Percentiles rank a stretch among this genome's conserved stretches.
Evolutionary conservation across 64 coral and sea anemone species (phyloP).

Genomic region (Montipora capricornis): DNA sequence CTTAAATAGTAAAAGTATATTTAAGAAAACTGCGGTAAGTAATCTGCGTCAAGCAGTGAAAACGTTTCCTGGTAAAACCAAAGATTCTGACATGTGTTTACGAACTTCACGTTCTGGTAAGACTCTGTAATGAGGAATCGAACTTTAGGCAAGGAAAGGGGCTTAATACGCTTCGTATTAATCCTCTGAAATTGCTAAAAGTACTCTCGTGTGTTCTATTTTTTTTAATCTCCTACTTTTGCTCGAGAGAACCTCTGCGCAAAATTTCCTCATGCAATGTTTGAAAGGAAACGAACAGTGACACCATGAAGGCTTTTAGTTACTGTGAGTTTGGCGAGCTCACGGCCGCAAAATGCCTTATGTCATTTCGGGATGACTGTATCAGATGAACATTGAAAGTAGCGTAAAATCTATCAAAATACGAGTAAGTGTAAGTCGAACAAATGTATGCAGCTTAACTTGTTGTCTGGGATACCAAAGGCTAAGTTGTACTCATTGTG

Average conservation of each 20-base stretch:
- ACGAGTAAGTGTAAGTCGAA: neutral
- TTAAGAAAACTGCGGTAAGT: slow-evolving; percentile 1
- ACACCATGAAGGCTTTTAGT: neutral
- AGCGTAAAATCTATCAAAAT: neutral
- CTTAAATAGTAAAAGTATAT: neutral
- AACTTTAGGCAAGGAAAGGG: neutral
- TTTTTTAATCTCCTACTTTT: neutral
- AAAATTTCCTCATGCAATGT: neutral
- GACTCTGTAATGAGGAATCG: slow-evolving; percentile 41
- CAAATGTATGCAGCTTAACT: neutral
- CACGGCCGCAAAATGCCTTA: neutral
- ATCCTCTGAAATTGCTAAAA: neutral
- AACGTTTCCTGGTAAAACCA: neutral
- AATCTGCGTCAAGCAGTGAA: neutral
- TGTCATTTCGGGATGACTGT: neutral
- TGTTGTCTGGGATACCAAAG: slow-evolving; percentile 35
- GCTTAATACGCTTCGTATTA: neutral
- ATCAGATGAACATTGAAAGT: neutral
- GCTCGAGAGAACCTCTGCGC: neutral
- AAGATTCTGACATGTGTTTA: slow-evolving; percentile 6
- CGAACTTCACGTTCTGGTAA: slow-evolving; percentile 10
- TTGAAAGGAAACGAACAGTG: neutral
- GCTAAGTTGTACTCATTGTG: neutral
- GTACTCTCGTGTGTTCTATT: neutral
- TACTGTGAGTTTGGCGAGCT: neutral